Evolutionary conservation across 2,888 invertebrate species (phyloP).

Genomic region (Clostera curtula): DNA sequence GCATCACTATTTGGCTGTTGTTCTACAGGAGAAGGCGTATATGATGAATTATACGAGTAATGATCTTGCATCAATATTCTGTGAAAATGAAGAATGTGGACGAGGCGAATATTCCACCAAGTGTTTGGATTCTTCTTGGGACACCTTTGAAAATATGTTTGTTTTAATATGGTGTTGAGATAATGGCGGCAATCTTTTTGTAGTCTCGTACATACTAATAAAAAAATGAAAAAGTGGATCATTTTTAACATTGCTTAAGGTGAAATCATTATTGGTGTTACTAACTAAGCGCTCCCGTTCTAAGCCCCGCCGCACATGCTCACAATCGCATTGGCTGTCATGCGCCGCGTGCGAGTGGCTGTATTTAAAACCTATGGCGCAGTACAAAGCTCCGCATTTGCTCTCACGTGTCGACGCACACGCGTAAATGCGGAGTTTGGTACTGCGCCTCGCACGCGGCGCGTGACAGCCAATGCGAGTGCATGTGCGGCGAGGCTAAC

Average conservation of each 20-base stretch:
- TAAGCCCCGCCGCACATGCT: too few relatives aligned
- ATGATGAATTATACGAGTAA: constrained; percentile 5
- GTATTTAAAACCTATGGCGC: too few relatives aligned
- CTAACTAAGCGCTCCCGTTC: constrained; percentile 7
- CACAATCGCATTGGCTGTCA: too few relatives aligned
- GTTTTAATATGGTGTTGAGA: constrained; percentile 11
- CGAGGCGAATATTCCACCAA: constrained; percentile 5
- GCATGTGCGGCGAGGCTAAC: too few relatives aligned
- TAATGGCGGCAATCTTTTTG: constrained; percentile 10
- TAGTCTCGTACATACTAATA: constrained; percentile 11
- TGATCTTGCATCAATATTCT: constrained; percentile 7
- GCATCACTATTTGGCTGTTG: constrained; percentile 3
- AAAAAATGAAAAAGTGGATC: constrained; percentile 12
- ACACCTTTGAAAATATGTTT: constrained; percentile 9
- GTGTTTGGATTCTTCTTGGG: constrained; percentile 9
- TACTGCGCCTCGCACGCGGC: too few relatives aligned
- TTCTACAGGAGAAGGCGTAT: constrained; percentile 6
- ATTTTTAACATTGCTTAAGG: constrained; percentile 10
- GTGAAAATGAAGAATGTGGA: constrained; percentile 7
- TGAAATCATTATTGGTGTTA: constrained; percentile 7
- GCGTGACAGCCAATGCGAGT: too few relatives aligned
- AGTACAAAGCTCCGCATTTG: too few relatives aligned
- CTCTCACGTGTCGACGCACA: too few relatives aligned
- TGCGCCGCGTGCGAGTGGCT: too few relatives aligned
- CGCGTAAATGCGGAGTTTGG: too few relatives aligned